Conservation (phyloP, 2,797 vertebrate species). For the Dendrocincla fuliginosa region DNA sequence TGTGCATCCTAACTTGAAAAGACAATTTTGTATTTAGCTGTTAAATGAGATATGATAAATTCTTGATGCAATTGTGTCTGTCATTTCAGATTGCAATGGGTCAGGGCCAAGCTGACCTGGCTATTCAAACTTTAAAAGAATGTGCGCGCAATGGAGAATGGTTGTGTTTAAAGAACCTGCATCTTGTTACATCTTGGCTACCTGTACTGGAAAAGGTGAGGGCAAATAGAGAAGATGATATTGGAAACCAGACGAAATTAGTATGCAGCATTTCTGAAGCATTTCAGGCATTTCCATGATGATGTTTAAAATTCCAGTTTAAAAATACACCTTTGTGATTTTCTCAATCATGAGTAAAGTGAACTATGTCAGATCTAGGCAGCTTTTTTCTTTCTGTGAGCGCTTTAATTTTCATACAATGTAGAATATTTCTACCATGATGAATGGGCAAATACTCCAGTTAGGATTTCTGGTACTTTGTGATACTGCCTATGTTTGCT, state of each 20-base stretch:
- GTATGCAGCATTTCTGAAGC: background rate
- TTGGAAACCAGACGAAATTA: background rate
- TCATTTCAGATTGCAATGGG: slow-evolving; percentile 93
- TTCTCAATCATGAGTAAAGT: background rate
- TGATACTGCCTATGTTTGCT: background rate
- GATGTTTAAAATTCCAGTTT: background rate
- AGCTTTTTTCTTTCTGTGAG: background rate
- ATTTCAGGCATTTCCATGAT: background rate
- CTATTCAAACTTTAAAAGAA: slow-evolving; percentile 89
- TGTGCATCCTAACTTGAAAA: background rate
- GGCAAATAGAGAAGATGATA: background rate
- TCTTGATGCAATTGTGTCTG: background rate
- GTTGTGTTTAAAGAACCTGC: slow-evolving; percentile 97
- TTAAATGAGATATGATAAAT: background rate
- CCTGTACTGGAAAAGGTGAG: slow-evolving; percentile 92
- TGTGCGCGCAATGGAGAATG: slow-evolving; percentile 89
- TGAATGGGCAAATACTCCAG: background rate
- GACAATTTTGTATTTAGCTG: background rate
- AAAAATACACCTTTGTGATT: background rate
- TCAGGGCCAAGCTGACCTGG: slow-evolving; percentile 95
- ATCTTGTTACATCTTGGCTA: slow-evolving; percentile 94
- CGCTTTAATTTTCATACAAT: background rate
- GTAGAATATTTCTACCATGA: background rate
- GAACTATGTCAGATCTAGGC: background rate
- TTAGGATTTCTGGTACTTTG: background rate